Conservation (phyloP, 1,140 invertebrate species). For the Zaprionus nigranus region DNA sequence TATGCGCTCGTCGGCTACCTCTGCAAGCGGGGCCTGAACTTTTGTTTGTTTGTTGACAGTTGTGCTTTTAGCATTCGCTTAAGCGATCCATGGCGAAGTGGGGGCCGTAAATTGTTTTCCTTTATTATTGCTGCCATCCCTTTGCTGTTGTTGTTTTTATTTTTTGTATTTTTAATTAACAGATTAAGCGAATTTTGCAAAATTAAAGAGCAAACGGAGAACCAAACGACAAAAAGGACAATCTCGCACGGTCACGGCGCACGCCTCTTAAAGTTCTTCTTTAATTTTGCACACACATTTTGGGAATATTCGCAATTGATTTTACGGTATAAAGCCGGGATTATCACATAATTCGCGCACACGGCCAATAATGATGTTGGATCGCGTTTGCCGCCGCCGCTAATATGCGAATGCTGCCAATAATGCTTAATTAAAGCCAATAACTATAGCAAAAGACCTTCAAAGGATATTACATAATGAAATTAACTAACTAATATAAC, state of each 20-base stretch:
- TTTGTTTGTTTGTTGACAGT: conserved; percentile 51
- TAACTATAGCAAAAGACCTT: conserved; percentile 57
- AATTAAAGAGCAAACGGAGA: conserved; percentile 37
- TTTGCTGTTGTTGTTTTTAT: conserved; percentile 43
- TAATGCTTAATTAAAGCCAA: conserved; percentile 81
- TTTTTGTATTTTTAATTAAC: conserved; percentile 71
- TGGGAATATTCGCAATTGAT: conserved; percentile 50
- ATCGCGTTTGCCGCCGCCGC: conserved; percentile 56
- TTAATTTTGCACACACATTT: conserved; percentile 11
- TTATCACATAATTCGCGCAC: conserved; percentile 69
- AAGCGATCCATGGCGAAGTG: neutral
- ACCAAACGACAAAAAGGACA: neutral
- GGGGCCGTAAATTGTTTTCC: conserved; percentile 58
- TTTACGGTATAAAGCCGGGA: conserved; percentile 20
- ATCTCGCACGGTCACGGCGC: too few species aligned
- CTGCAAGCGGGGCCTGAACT: neutral
- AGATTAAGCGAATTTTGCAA: conserved; percentile 56
- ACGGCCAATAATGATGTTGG: conserved; percentile 58
- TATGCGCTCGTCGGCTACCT: conserved; percentile 6
- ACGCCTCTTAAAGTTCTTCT: conserved; percentile 32
- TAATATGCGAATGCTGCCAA: conserved; percentile 73
- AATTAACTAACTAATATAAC: conserved; percentile 79
- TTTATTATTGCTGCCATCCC: conserved; percentile 55
- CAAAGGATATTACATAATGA: conserved; percentile 65
- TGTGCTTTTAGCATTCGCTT: conserved; percentile 43